Base-by-base conservation (phyloP, 2,797 vertebrate genomes). In the Acropternis orthonyx region DNA sequence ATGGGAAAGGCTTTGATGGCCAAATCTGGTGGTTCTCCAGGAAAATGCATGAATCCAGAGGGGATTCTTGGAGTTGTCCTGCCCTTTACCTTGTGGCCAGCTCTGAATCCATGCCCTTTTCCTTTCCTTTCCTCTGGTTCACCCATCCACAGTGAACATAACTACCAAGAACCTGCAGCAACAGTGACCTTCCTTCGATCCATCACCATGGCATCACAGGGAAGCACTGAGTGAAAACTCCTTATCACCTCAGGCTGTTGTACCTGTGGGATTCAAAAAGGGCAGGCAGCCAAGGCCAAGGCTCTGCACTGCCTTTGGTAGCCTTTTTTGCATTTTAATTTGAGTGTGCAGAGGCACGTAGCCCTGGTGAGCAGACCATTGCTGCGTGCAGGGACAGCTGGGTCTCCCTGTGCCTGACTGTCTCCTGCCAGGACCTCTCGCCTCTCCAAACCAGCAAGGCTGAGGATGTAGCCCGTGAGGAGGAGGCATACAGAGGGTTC, bases 221-320 rank as follows among this genome's bases (percentile, higher is more conserved):
- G 41, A 61, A 77, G 85, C 0, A 0, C 43, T 36, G 56, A 37
- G 17, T 22, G 30, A 72, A 62, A 81, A n/a, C 24, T 28, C 34
- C 20, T 30, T 28, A 10, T 36, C 59, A 9, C 55, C n/a, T 44
- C 12, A 1, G 54, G 32, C 51, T 66, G 26, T 18, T 66, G 20
- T 30, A 68, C 23, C 1, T 4, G 30, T 23, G 63, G 34, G 37
- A 49, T 30, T 49, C 20, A 24, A 0, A 0, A 65, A 13, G 0
- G 4, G 51, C 43, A 61, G 61, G 48, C n/a, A n/a, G n/a, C n/a
- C n/a, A n/a, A 81, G 74, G 39, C 19, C 32, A 68, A 58, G 54
- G 13, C 20, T 52, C 61, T 28, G 44, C 37, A 12, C 48, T 23
- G 36, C 61, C 23, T 63, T 67, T 59, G 59, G 75, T 54, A 78